Percentiles rank a stretch among this genome's conserved stretches.
These are phyloP conservation scores for Hemiprocne comata DNA, from an alignment of 2,113 vertebrate species.

Conservation along the genomic window DNA sequence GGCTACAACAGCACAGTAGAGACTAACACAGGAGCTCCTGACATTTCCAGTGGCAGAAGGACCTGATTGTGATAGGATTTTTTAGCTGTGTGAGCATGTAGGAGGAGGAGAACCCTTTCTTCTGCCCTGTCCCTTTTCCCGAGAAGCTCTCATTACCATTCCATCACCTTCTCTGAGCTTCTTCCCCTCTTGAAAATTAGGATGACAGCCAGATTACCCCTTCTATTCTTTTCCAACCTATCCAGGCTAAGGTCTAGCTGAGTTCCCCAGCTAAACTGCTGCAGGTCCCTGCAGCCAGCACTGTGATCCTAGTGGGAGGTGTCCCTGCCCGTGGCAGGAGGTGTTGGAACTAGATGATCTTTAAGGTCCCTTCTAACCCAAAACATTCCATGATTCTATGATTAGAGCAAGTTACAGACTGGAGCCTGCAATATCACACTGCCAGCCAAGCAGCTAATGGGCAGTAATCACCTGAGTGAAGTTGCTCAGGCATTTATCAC, in stretches of 20 bases:
- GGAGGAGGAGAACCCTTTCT: background rate
- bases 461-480: background rate
- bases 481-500: background rate
- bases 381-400: too few relatives aligned
- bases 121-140: background rate
- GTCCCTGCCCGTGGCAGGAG: too few relatives aligned
- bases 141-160: background rate
- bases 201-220: background rate
- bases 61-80: background rate
- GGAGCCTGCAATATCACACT: accelerated
- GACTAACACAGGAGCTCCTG: background rate
- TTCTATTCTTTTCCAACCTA: background rate
- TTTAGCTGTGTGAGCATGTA: accelerated
- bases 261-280: background rate
- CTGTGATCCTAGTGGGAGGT: too few relatives aligned
- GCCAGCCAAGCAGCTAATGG: background rate
- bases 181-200: background rate
- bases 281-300: background rate
- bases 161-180: background rate
- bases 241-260: background rate
- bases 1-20: background rate
- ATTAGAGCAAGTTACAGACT: background rate
- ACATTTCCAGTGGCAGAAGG: background rate
- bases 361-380: too few relatives aligned
- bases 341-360: too few relatives aligned